These are phyloP conservation scores for Anniella stebbinsi DNA, from an alignment of 2,797 vertebrate species.

Conservation along the genomic window DNA sequence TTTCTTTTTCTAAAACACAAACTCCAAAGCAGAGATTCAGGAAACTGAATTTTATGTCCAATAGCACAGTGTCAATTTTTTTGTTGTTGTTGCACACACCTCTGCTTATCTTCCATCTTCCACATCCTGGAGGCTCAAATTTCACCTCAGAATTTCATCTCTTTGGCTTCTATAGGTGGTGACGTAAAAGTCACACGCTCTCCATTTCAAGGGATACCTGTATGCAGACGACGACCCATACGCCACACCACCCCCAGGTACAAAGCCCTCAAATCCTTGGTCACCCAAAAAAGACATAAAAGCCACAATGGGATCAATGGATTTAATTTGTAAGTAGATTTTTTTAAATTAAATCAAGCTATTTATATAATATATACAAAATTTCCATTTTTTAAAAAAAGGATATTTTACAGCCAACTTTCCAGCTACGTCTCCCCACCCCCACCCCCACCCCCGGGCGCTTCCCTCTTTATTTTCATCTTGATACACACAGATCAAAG, in stretches of 20 bases:
- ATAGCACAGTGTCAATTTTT: not conserved
- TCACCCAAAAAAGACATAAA: not conserved
- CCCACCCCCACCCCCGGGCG: no score
- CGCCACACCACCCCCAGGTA: not conserved
- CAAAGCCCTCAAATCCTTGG: not conserved
- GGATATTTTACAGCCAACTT: slow-evolving; percentile 41
- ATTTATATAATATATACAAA: slow-evolving; percentile 76
- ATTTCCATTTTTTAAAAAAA: slow-evolving; percentile 57
- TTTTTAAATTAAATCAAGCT: slow-evolving; percentile 75
- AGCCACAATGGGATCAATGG: not conserved
- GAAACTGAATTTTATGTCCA: not conserved
- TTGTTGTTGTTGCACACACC: no score
- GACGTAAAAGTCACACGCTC: not conserved
- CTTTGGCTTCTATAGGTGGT: not conserved
- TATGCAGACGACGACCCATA: no score
- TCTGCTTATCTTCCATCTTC: not conserved
- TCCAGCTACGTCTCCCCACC: not conserved
- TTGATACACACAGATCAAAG: not conserved
- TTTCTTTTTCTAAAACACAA: not conserved
- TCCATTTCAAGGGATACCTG: not conserved
- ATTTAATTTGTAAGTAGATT: slow-evolving; percentile 29
- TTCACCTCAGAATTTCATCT: not conserved
- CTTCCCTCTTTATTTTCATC: not conserved
- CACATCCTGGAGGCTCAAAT: not conserved
- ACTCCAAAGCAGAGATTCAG: not conserved